Evolutionary conservation across 2,888 invertebrate genomes (phyloP), one percentile per base, ranked within the genome.

Genomic region (Lasioglossum zephyrum): DNA sequence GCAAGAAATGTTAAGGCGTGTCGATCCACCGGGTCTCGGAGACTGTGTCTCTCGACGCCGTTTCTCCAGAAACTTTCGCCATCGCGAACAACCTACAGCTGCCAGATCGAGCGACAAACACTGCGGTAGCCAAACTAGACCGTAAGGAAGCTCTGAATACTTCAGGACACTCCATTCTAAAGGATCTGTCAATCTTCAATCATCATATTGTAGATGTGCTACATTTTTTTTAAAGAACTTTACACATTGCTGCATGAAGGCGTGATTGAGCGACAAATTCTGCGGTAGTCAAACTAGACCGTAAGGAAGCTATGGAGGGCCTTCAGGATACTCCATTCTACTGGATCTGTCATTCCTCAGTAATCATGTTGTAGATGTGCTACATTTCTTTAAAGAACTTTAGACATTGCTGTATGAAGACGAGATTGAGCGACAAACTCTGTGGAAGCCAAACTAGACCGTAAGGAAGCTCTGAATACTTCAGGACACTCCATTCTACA

Each of bases 61-160:
- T 89, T 85, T 83, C 88, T 87, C 83, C 80, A 44, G 73, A 66
- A 90, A 90, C 88, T 90, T 90, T 90, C 87, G 82, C 88, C 83
- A 73, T 47, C 74, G 63, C 70, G 36, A 36, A 36, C 36, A 36
- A 36, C 36, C 36, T 5, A n/a, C 36, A 77, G 76, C 63, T 60
- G 13, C 66, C 75, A 39, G 77, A 60, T 16, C 18, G n/a, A 57
- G 31, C 41, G 41, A 60, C 66, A 0, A 57, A 13, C 18, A 16
- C 26, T 22, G 2, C 53, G 44, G 6, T 16, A 22, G 60, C 22
- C 5, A 6, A 60, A 5, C 60, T 60, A 60, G 26, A 26, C 5
- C 8, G 31, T 22, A 3, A 8, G 22, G 8, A 53, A 22, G 53
- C 22, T 53, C 22, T 2, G 22, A 3, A 66, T 36, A 36, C 36